Evolutionary conservation across 2,888 invertebrate genomes (phyloP).

Genomic region (Macrosiphum euphorbiae): DNA sequence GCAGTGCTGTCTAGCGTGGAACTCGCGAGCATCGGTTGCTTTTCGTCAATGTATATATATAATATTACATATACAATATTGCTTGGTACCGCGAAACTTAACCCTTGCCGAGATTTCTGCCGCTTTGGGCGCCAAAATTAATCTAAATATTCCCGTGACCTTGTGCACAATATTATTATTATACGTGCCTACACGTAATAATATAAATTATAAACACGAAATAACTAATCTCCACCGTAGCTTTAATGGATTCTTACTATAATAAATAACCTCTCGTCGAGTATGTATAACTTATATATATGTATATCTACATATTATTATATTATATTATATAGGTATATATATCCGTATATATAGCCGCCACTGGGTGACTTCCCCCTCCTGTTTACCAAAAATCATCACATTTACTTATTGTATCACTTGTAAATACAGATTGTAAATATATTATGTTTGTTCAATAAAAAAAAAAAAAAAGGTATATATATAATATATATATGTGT

Average conservation of each 20-base stretch:
- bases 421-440: no score
- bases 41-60: background rate
- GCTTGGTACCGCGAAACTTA: background rate
- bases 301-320: background rate
- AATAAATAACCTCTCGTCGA: slow-evolving; percentile 17
- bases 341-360: no score
- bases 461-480: no score
- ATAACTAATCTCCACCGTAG: background rate
- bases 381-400: no score
- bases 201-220: background rate
- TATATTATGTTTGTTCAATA: no score
- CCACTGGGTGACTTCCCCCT: no score
- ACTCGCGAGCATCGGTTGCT: background rate
- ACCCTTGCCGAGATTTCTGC: slow-evolving; percentile 52
- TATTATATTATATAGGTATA: no score
- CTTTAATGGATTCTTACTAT: slow-evolving; percentile 33
- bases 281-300: background rate
- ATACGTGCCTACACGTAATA: no score
- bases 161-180: background rate
- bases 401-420: no score
- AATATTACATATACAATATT: background rate
- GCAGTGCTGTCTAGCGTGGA: background rate
- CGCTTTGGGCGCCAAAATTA: slow-evolving; percentile 49
- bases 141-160: slow-evolving; percentile 5
- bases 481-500: no score